Base-by-base conservation (phyloP, 2,113 vertebrate genomes). In the Cinclus mexicanus region DNA sequence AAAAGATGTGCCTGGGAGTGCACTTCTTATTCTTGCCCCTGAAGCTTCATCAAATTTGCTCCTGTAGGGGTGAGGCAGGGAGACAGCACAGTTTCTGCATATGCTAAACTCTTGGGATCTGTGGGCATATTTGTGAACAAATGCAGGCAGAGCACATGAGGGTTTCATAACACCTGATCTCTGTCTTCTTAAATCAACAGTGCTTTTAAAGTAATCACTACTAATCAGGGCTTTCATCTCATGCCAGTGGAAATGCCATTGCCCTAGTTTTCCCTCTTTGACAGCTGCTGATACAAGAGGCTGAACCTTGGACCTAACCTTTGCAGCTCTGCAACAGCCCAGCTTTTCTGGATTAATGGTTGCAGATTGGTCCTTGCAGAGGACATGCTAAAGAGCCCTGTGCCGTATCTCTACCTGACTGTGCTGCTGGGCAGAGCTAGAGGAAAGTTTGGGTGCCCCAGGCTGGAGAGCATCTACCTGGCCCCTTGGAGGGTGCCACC, bases 301-400 rank as follows among this genome's bases (percentile, higher is more conserved):
- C 52, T 81, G 92, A 93, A 89, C 93, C 23, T 93, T 90, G 91
- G 91, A 97, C 95, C 93, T 90, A 74, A 61, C 44, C 75, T 83
- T 55, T 61, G 46, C 39, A 77, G 85, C 64, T 82, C 53, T 78
- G 69, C 35, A 67, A 7, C 23, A 81, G 61, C 86, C 41, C 29
- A 68, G 0, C 12, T 60, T 80, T 83, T 24, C 24, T 85, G 87
- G 44, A 56, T 47, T 59, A 3, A 0, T 33, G 18, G 56, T 5
- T 42, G 56, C 39, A 77, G 77, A 63, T 37, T 21, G 21, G 28
- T 31, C 35, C 21, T 49, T 55, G 61, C 18, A 33, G 37, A 50
- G 46, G 25, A 33, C 49, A 61, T 74, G 56, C 31, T 75, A 26
- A 35, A 1, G 21, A 75, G 24, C 44, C 31, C 20, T 9, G 12